phyloP scores from a whole-genome alignment of 2,888 invertebrate genomes.

The Andrena marginata region DNA sequence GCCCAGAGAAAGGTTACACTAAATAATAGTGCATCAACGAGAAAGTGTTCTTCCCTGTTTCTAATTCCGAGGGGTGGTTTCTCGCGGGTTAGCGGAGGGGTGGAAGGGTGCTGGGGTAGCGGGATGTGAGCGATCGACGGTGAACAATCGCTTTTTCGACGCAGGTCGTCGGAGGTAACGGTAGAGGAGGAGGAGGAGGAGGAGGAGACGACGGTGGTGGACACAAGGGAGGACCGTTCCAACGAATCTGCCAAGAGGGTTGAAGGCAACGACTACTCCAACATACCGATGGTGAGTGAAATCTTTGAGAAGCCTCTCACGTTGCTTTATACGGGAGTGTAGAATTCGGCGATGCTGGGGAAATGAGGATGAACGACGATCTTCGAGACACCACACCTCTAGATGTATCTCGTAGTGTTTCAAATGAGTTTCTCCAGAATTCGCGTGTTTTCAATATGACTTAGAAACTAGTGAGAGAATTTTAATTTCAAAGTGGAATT shows the following conservation, averaged over 20 bases:
- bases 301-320: not conserved
- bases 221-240: slow-evolving; percentile 58
- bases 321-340: not conserved
- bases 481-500: too few species aligned
- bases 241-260: slow-evolving; percentile 61
- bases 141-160: slow-evolving; percentile 72
- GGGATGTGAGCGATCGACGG: slow-evolving; percentile 52
- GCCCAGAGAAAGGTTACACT: not conserved
- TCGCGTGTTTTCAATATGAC: not conserved
- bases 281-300: slow-evolving; percentile 73
- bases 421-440: not conserved
- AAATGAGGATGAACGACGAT: not conserved
- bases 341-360: not conserved
- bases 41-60: not conserved
- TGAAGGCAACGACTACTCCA: slow-evolving; percentile 70
- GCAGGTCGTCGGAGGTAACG: slow-evolving; percentile 60
- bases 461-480: too few species aligned
- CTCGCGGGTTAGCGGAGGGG: not conserved
- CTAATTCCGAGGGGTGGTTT: not conserved
- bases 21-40: not conserved
- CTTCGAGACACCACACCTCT: not conserved
- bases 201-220: slow-evolving; percentile 67
- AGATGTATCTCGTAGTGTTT: not conserved
- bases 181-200: slow-evolving; percentile 68
- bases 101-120: not conserved